These are phyloP conservation scores for Fragum sueziense DNA, from an alignment of 2,888 invertebrate species.

Conservation along the genomic window DNA sequence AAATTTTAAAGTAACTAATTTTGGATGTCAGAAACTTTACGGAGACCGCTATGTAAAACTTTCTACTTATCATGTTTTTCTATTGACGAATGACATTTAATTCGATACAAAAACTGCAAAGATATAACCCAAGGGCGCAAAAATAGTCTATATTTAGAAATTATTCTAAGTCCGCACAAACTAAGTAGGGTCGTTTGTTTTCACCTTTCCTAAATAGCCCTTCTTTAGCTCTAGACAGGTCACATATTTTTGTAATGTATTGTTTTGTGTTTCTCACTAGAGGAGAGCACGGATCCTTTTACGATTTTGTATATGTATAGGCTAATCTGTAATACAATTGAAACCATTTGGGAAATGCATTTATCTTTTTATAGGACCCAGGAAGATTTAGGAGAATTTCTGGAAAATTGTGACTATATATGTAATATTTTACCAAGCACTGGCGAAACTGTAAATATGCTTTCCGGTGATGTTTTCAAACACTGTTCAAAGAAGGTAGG, in stretches of 20 bases:
- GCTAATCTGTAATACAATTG: neutral
- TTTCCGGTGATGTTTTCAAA: slow-evolving; percentile 84
- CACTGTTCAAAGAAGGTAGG: slow-evolving; percentile 82
- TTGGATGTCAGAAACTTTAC: neutral
- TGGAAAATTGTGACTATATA: slow-evolving; percentile 84
- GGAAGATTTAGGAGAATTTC: slow-evolving; percentile 76
- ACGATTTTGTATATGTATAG: neutral
- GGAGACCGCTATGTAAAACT: neutral
- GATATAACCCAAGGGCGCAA: neutral
- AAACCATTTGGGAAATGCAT: neutral
- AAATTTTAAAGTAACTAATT: too few species aligned
- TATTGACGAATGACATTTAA: neutral
- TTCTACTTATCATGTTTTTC: neutral
- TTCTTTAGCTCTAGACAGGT: neutral
- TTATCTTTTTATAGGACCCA: slow-evolving; percentile 44
- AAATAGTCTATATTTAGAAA: neutral
- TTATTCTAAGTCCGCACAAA: neutral
- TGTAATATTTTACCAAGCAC: slow-evolving; percentile 85
- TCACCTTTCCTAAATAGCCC: neutral
- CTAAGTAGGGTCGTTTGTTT: neutral
- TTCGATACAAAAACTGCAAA: neutral
- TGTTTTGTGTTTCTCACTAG: neutral
- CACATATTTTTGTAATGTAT: too few species aligned
- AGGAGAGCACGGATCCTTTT: neutral
- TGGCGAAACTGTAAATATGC: slow-evolving; percentile 83